Evolutionary conservation across 2,113 vertebrate genomes (phyloP), one percentile per base, ranked within the genome.

Genomic region (Himantopus leucocephalus): DNA sequence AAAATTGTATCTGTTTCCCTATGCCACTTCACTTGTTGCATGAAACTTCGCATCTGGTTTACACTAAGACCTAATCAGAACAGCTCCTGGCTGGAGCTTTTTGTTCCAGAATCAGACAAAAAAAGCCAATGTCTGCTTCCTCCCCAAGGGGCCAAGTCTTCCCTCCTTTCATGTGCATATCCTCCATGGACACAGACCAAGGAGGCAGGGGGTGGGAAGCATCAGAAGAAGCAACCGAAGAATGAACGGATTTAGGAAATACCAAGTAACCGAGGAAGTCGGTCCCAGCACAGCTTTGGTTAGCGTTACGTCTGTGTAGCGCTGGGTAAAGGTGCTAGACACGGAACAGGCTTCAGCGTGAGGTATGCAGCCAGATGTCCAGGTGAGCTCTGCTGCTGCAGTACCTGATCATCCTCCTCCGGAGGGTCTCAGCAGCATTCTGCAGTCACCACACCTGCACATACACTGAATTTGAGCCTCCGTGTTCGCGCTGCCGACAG

Each of bases 361-460:
- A 37, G 59, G 35, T 5, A 10, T 0, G 0, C 47, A 10, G 58
- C 35, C n/a, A 60, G 78, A 5, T 8, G 32, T 5, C 45, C 80
- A 9, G 52, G 39, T 21, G 43, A 14, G 62, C 60, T 58, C 34
- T 52, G 22, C 56, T 39, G 72, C 63, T 22, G 37, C 48, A 10
- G 41, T 2, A 13, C 4, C 74, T 2, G 48, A 35, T 7, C 41
- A 3, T 3, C 52, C 35, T 20, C 19, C 5, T 1, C 13, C 7
- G 0, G 27, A 27, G 66, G 48, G 26, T 14, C 77, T 13, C 35
- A 1, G 45, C 0, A 0, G 29, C 7, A 6, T 62, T 21, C 47
- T 9, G 15, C 75, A 32, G 60, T 6, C 60, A 27, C 27, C 58
- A 8, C 45, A 5, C 43, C 2, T 1, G 2, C 13, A 13, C 26